Evolutionary conservation across 2,888 invertebrate genomes (phyloP).

Genomic region (Xestia ashworthii): DNA sequence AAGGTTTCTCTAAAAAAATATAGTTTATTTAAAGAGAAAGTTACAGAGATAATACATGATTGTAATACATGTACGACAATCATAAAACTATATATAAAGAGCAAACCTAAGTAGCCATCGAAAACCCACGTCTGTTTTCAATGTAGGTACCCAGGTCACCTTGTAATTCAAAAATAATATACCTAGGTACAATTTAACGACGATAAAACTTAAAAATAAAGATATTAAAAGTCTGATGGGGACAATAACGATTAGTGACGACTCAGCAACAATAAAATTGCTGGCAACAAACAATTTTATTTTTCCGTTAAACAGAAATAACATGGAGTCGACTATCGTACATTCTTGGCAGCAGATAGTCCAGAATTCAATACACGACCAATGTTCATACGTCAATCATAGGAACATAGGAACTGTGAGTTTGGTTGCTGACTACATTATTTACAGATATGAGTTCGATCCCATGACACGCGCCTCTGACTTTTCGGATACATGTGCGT

Average conservation of each 20-base stretch:
- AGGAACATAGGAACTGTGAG: constrained; percentile 7
- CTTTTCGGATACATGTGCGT: no score
- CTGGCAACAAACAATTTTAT: constrained; percentile 60
- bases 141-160: background rate
- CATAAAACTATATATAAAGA: background rate
- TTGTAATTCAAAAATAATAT: constrained; percentile 4
- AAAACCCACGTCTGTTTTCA: background rate
- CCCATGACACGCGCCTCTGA: no score
- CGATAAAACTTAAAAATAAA: constrained; percentile 34
- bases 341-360: constrained; percentile 81
- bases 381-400: constrained; percentile 65
- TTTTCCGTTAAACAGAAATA: constrained; percentile 72
- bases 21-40: background rate
- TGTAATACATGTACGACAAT: background rate
- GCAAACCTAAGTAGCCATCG: background rate
- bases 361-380: constrained; percentile 66
- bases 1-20: background rate
- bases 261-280: constrained; percentile 56
- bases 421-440: constrained; percentile 52
- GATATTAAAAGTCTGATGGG: constrained; percentile 49
- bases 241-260: constrained; percentile 57
- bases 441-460: background rate
- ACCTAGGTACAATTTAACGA: background rate
- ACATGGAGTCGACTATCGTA: constrained; percentile 71
- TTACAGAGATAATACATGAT: background rate